A percentile compares a stretch with the other conserved stretches of the same genome.
phyloP scores from a whole-genome alignment of 2,888 invertebrate genomes.

The Papilio demoleus region DNA sequence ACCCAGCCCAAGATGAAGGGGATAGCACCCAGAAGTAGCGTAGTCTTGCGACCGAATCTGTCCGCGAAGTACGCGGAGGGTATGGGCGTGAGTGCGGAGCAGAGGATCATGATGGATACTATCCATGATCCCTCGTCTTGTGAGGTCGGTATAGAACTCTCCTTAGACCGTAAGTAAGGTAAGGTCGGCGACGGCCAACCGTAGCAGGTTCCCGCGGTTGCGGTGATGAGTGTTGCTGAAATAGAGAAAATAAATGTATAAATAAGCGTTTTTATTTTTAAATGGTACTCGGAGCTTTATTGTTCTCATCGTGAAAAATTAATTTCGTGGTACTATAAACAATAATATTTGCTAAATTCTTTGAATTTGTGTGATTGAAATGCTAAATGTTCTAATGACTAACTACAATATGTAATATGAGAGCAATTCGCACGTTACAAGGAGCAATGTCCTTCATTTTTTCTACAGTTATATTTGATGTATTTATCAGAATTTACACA shows the following conservation, averaged over 20 bases:
- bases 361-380: background rate
- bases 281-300: too few relatives aligned
- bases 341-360: too few relatives aligned
- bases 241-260: constrained; percentile 54
- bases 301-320: too few relatives aligned
- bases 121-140: constrained; percentile 84
- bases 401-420: constrained; percentile 20
- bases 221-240: constrained; percentile 81
- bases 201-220: constrained; percentile 81
- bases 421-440: constrained; percentile 22
- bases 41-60: constrained; percentile 86
- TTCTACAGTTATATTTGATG: constrained; percentile 40
- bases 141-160: constrained; percentile 78
- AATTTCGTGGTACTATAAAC: too few relatives aligned
- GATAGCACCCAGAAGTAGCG: constrained; percentile 84
- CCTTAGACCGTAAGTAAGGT: constrained; percentile 71
- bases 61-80: constrained; percentile 85
- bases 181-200: constrained; percentile 86
- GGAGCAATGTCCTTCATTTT: constrained; percentile 45
- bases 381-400: constrained; percentile 28
- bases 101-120: constrained; percentile 86
- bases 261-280: too few relatives aligned
- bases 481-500: constrained; percentile 50
- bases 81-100: constrained; percentile 85
- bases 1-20: constrained; percentile 86